These are phyloP conservation scores for Nephrotoma flavescens DNA, from an alignment of 2,888 invertebrate species.

Conservation along the genomic window DNA sequence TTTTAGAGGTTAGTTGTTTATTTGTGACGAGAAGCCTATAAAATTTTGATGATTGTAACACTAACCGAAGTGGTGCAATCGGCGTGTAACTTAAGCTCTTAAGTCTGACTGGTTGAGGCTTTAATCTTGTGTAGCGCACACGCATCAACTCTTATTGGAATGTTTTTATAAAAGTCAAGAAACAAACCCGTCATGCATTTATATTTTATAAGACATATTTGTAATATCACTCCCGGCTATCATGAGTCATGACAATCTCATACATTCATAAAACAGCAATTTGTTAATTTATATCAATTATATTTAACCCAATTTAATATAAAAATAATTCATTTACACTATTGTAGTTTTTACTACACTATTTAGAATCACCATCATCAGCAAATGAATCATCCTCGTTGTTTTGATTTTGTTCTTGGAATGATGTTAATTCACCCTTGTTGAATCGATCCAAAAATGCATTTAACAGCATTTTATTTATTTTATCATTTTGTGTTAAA, in stretches of 20 bases:
- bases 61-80: no score
- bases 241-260: no score
- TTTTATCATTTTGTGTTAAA: conserved; percentile 10
- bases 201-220: neutral
- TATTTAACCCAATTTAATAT: neutral
- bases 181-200: neutral
- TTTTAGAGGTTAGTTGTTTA: no score
- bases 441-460: conserved; percentile 11
- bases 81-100: no score
- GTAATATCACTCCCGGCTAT: neutral
- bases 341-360: neutral
- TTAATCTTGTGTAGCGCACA: no score
- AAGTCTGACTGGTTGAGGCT: no score
- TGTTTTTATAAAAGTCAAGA: neutral
- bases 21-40: no score
- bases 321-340: neutral
- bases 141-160: no score
- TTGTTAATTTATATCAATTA: neutral
- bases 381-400: neutral
- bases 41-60: no score
- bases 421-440: neutral
- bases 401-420: neutral
- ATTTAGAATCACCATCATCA: neutral
- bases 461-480: conserved; percentile 10
- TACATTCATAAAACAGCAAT: neutral